Evolutionary conservation across 2,113 vertebrate species (phyloP).

Genomic region (Paramormyrops kingsleyae): DNA sequence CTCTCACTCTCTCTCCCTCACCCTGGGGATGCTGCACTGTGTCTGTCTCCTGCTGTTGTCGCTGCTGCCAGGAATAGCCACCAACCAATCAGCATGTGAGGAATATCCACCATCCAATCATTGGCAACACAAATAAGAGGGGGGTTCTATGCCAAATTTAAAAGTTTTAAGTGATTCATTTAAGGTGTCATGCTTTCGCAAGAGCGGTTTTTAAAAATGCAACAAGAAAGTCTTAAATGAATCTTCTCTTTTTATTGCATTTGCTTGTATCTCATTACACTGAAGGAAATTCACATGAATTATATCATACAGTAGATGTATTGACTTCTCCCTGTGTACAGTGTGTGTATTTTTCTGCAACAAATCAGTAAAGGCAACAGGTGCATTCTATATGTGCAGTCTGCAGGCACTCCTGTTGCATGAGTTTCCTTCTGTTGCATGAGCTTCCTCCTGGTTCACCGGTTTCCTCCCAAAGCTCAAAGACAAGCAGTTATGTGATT

Average conservation of each 20-base stretch:
- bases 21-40: slow-evolving; percentile 16
- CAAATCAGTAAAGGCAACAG: background rate
- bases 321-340: background rate
- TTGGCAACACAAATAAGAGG: slow-evolving; percentile 20
- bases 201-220: background rate
- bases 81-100: slow-evolving; percentile 34
- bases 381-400: background rate
- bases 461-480: too few relatives aligned
- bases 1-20: background rate
- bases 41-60: slow-evolving; percentile 23
- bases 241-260: background rate
- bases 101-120: slow-evolving; percentile 33
- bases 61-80: slow-evolving; percentile 24
- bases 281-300: background rate
- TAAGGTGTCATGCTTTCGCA: background rate
- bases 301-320: background rate
- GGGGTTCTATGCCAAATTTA: slow-evolving; percentile 30
- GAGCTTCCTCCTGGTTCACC: background rate
- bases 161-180: slow-evolving; percentile 10
- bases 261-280: background rate
- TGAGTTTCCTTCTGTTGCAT: background rate
- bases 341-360: background rate
- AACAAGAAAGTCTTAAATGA: background rate
- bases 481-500: background rate
- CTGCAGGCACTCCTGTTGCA: background rate